Conservation (phyloP, 2,113 vertebrate genomes). For the Campylomormyrus numenius region DNA sequence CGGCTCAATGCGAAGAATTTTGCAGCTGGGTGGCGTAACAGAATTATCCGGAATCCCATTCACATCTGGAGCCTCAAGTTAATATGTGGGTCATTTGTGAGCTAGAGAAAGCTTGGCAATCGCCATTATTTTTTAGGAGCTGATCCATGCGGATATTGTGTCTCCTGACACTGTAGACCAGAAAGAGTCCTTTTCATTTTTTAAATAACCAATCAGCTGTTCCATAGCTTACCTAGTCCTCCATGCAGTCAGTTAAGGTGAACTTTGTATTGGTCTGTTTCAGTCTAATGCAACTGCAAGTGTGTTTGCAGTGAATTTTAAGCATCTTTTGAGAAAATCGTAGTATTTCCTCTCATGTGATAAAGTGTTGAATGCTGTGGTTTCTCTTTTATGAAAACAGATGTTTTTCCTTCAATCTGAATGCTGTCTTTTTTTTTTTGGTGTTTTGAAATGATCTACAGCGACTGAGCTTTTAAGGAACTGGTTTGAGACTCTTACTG, state of each 20-base stretch:
- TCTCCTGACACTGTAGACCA: background rate
- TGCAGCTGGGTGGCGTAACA: constrained; percentile 18
- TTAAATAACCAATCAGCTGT: background rate
- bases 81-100: constrained; percentile 17
- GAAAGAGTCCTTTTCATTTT: background rate
- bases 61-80: constrained; percentile 20
- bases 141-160: background rate
- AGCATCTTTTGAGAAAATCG: background rate
- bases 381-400: background rate
- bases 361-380: background rate
- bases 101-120: background rate
- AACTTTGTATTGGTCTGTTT: background rate
- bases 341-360: background rate
- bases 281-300: background rate
- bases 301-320: background rate
- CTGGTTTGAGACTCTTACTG: background rate
- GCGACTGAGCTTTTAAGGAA: background rate
- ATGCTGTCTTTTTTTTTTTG: background rate
- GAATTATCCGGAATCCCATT: constrained; percentile 6
- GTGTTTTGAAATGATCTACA: background rate
- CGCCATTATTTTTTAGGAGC: background rate
- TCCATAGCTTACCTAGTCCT: background rate
- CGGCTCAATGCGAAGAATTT: background rate
- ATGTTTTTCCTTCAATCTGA: background rate
- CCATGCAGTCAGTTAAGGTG: background rate